A percentile compares a stretch with the other conserved stretches of the same genome.
Evolutionary conservation across 2,888 invertebrate genomes (phyloP).

Genomic region (Scelioninae gen. 1): DNA sequence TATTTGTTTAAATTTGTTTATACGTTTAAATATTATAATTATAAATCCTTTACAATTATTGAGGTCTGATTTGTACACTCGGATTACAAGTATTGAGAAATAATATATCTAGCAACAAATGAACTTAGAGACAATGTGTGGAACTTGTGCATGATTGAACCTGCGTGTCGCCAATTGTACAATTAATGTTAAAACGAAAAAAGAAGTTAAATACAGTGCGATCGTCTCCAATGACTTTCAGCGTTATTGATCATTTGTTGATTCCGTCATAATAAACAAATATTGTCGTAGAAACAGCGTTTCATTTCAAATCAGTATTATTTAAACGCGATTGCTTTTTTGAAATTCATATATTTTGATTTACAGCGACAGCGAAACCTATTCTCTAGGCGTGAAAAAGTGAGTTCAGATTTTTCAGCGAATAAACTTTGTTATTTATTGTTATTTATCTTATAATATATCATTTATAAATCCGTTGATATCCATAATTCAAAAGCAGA

Average conservation of each 20-base stretch:
- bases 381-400: conserved; percentile 1
- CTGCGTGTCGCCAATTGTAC: conserved; percentile 15
- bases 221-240: conserved; percentile 9
- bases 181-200: conserved; percentile 33
- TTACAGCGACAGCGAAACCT: conserved; percentile 7
- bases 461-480: conserved; percentile 4
- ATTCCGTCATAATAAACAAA: conserved; percentile 12
- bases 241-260: conserved; percentile 25
- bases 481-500: conserved; percentile 15
- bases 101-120: conserved; percentile 27
- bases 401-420: not conserved
- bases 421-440: conserved; percentile 25
- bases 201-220: not conserved
- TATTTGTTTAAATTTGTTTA: too few relatives aligned
- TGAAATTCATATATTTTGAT: conserved; percentile 16
- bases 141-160: conserved; percentile 11
- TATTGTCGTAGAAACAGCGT: not conserved
- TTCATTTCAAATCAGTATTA: conserved; percentile 4
- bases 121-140: conserved; percentile 38
- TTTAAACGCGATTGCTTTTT: conserved; percentile 12
- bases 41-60: conserved; percentile 42
- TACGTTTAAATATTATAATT: too few relatives aligned
- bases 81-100: conserved; percentile 17
- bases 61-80: conserved; percentile 24
- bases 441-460: conserved; percentile 11